A percentile compares a stretch with the other conserved stretches of the same genome.
Conservation (phyloP, 1,140 invertebrate genomes). For the Drosophila nasuta region DNA sequence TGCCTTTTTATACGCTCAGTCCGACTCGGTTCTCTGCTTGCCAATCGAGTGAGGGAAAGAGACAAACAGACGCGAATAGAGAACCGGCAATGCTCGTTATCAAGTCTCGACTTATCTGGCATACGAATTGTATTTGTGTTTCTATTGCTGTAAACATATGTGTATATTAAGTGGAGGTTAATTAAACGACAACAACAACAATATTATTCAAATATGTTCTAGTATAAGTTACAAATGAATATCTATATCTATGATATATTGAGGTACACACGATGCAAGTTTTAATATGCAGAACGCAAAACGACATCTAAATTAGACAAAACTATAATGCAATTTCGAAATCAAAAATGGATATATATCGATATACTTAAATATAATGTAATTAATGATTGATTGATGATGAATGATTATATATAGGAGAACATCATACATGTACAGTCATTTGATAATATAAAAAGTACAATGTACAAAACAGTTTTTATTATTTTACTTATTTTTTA, state of each 20-base stretch:
- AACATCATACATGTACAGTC: too few species aligned
- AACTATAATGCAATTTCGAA: too few species aligned
- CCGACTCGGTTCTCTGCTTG: neutral
- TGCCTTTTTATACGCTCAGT: constrained; percentile 61
- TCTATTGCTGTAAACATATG: neutral
- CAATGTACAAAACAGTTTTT: too few species aligned
- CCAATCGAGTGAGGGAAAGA: neutral
- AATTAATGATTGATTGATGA: too few species aligned
- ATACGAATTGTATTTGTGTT: neutral
- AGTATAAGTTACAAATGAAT: neutral
- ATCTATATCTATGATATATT: neutral
- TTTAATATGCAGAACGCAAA: too few species aligned
- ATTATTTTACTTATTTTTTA: too few species aligned
- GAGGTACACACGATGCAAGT: too few species aligned
- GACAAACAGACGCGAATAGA: neutral
- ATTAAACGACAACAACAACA: neutral
- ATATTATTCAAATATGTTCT: neutral
- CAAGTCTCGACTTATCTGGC: constrained; percentile 22
- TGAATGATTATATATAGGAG: too few species aligned
- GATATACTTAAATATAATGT: too few species aligned
- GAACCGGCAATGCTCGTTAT: constrained; percentile 29
- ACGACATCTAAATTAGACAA: too few species aligned
- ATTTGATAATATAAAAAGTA: too few species aligned
- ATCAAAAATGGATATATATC: too few species aligned
- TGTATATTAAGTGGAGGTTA: constrained; percentile 9